Evolutionary conservation across 2,113 vertebrate genomes (phyloP).

Genomic region (Euleptes europaea): DNA sequence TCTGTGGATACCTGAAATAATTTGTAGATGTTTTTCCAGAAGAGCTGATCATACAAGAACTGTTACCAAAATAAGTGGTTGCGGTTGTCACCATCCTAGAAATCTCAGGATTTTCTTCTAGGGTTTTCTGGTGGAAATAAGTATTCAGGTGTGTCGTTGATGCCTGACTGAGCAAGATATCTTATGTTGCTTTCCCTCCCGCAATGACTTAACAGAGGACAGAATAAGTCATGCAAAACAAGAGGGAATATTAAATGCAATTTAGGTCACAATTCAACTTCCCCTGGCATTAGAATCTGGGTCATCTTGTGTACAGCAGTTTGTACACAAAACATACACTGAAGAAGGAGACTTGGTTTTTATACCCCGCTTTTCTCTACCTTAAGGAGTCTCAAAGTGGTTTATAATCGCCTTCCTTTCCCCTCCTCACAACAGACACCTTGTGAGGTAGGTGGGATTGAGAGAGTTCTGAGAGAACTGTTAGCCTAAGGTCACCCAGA

Average conservation of each 20-base stretch:
- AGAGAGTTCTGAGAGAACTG: too few relatives aligned
- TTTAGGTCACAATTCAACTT: neutral
- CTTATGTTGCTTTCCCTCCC: neutral
- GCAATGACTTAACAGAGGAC: neutral
- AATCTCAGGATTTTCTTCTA: neutral
- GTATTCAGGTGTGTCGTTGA: neutral
- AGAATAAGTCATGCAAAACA: neutral
- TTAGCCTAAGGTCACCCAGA: too few relatives aligned
- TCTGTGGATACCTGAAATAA: neutral
- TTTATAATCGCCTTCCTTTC: too few relatives aligned
- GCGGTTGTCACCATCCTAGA: neutral
- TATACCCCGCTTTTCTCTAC: too few relatives aligned
- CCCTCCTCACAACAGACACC: too few relatives aligned
- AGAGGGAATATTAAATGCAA: neutral
- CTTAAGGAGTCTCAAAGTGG: too few relatives aligned
- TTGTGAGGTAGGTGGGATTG: too few relatives aligned
- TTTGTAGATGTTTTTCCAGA: neutral
- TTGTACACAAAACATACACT: neutral
- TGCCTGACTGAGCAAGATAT: neutral
- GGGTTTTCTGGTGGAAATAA: neutral
- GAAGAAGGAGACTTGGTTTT: too few relatives aligned
- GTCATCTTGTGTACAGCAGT: neutral
- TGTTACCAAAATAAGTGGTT: neutral
- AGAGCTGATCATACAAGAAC: neutral
- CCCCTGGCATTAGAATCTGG: neutral